Evolutionary conservation across 1,140 invertebrate species (phyloP).

Genomic region (Manduca sexta): DNA sequence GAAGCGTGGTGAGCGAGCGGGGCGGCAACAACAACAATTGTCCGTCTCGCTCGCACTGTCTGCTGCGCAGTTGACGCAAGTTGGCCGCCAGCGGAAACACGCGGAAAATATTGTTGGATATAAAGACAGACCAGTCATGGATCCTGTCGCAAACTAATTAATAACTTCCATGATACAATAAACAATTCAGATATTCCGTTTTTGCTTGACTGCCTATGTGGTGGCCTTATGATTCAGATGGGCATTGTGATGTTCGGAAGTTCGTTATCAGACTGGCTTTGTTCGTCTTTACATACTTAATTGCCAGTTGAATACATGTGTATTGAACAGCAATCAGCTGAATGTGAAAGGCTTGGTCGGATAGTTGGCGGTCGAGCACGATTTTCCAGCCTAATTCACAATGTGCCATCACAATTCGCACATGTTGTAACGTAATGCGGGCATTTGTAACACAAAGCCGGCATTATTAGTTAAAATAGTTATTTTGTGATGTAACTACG

Average conservation of each 20-base stretch:
- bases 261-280: conserved; percentile 34
- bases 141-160: conserved; percentile 31
- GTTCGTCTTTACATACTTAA: conserved; percentile 26
- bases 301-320: conserved; percentile 30
- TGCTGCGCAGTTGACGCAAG: conserved; percentile 59
- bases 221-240: not conserved
- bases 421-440: conserved; percentile 39
- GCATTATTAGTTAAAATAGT: conserved; percentile 16
- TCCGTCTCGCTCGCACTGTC: conserved; percentile 47
- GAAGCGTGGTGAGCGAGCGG: conserved; percentile 57
- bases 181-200: conserved; percentile 24
- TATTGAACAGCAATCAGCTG: conserved; percentile 18
- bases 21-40: conserved; percentile 60
- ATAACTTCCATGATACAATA: conserved; percentile 18
- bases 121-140: conserved; percentile 13
- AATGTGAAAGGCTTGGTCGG: conserved; percentile 49
- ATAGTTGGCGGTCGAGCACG: conserved; percentile 22
- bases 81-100: conserved; percentile 47
- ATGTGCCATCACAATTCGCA: conserved; percentile 28
- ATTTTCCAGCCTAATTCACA: conserved; percentile 55
- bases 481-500: conserved; percentile 4
- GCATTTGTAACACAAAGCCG: conserved; percentile 22
- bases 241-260: conserved; percentile 19
- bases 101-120: conserved; percentile 40
- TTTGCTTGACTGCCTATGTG: conserved; percentile 14